Evolutionary conservation across 2,888 invertebrate genomes (phyloP).

Genomic region (Lampropteryx suffumata): DNA sequence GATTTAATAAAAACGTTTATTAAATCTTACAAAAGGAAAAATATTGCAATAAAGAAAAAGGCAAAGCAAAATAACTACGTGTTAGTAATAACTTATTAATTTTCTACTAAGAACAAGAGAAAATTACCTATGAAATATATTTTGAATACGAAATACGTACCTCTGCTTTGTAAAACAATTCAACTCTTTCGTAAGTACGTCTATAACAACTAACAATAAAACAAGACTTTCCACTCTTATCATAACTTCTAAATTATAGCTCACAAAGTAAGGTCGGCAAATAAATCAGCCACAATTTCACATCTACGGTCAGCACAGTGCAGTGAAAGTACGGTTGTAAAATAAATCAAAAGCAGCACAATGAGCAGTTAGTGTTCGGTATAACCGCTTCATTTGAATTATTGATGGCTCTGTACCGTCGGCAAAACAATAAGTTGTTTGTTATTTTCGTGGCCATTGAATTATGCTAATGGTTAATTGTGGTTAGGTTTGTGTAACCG

Average conservation of each 20-base stretch:
- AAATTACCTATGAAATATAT: too few species aligned
- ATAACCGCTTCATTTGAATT: slow-evolving; percentile 68
- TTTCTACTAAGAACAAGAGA: too few species aligned
- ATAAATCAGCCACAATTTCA: slow-evolving; percentile 37
- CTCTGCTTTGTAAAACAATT: background rate
- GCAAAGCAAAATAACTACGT: too few species aligned
- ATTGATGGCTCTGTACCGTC: slow-evolving; percentile 54
- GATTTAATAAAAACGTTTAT: too few species aligned
- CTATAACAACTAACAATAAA: slow-evolving; percentile 3
- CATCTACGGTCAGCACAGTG: slow-evolving; percentile 32
- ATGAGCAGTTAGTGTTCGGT: slow-evolving; percentile 63
- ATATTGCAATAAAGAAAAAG: too few species aligned
- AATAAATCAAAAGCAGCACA: slow-evolving; percentile 71
- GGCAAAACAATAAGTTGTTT: slow-evolving; percentile 43
- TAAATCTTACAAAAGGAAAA: too few species aligned
- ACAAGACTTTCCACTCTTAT: slow-evolving; percentile 18
- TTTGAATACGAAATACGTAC: too few species aligned
- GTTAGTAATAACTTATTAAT: too few species aligned
- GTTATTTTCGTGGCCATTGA: slow-evolving; percentile 26
- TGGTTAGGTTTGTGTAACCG: slow-evolving; percentile 13
- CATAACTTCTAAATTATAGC: slow-evolving; percentile 22
- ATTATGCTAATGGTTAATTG: slow-evolving; percentile 27
- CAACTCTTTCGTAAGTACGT: slow-evolving; percentile 6
- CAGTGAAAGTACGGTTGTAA: slow-evolving; percentile 68
- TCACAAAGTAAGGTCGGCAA: slow-evolving; percentile 27